A percentile compares a stretch with the other conserved stretches of the same genome.
These are phyloP conservation scores for Eriosoma lanigerum DNA, from an alignment of 1,140 invertebrate species.

Conservation along the genomic window DNA sequence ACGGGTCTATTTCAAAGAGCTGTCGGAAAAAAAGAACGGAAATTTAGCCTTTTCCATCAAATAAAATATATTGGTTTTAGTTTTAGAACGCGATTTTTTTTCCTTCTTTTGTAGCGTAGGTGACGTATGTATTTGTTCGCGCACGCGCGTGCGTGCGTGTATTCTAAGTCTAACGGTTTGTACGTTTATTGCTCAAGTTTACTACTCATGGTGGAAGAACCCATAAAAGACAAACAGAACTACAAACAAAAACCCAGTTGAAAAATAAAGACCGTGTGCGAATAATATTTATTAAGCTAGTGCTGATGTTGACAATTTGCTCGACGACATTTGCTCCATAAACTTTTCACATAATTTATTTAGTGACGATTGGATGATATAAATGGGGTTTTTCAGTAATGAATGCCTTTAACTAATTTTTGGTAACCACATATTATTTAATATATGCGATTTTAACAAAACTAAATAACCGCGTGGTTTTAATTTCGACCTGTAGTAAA, in stretches of 20 bases:
- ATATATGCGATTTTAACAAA: too few species aligned
- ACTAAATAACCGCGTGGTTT: too few species aligned
- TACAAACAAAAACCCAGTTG: slow-evolving; percentile 28
- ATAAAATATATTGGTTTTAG: slow-evolving; percentile 38
- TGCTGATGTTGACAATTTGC: slow-evolving; percentile 44
- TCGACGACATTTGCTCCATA: slow-evolving; percentile 32
- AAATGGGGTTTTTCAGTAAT: not conserved
- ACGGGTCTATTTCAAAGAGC: not conserved
- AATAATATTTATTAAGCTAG: slow-evolving; percentile 40
- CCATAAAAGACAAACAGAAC: slow-evolving; percentile 40
- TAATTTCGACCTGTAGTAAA: too few species aligned
- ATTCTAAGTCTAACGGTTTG: too few species aligned
- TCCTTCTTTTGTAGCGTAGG: too few species aligned
- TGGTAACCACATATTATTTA: too few species aligned
- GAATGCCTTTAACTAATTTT: too few species aligned
- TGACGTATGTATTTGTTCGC: too few species aligned
- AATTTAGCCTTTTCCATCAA: slow-evolving; percentile 23
- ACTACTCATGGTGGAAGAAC: not conserved
- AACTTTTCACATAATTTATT: slow-evolving; percentile 43
- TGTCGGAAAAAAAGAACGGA: not conserved
- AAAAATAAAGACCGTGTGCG: slow-evolving; percentile 41
- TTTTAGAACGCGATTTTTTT: slow-evolving; percentile 16
- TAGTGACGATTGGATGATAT: not conserved
- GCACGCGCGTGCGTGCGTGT: not conserved
- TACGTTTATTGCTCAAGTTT: slow-evolving; percentile 44